Base-by-base conservation (phyloP, 2,797 vertebrate genomes). In the Allobates femoralis region DNA sequence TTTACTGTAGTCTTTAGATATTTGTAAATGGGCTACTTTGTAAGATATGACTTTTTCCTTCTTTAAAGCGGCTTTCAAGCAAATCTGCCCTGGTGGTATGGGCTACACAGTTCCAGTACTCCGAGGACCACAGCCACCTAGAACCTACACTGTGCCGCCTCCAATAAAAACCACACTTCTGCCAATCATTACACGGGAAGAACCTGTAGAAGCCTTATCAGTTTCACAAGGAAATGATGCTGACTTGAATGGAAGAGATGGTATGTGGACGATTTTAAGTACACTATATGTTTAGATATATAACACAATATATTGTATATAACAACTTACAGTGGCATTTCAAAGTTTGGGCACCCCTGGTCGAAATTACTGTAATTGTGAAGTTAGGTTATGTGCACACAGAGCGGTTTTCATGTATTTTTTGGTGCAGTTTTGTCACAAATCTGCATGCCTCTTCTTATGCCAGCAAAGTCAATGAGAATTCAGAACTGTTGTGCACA, bases 71-170 rank as follows among this genome's bases (percentile, higher is more conserved):
- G 96, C 96, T 91, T 99, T 99, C 94, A 99, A 99, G 95, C 97
- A 99, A 94, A 99, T 98, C 92, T 99, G 98, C 94, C 98, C 98
- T 86, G 98, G 98, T 92, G 98, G 98, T 93, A 98, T 99, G 97
- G 98, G 98, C 91, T 99, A 99, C 95, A 98, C 97, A 74, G 97
- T 99, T 92, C 96, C 95, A 92, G 92, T 95, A 93, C 93, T 94
- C 94, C 94, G 94, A 94, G 91, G 94, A 90, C 92, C 91, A 90
- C 93, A 93, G 91, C 94, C 95, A 91, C 94, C 93, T 89, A 92
- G 95, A 93, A 93, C 93, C 91, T 94, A 94, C 79, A 94, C 96
- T 93, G 95, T 95, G 91, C 87, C 56, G 8, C 87, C 87, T 58
- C 87, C 87, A 77, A 95, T 96, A 71, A 92, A 93, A 90, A 94